Evolutionary conservation across 2,888 invertebrate species (phyloP), one percentile per base, ranked within the genome.

Genomic region (Apodemia hepburni): DNA sequence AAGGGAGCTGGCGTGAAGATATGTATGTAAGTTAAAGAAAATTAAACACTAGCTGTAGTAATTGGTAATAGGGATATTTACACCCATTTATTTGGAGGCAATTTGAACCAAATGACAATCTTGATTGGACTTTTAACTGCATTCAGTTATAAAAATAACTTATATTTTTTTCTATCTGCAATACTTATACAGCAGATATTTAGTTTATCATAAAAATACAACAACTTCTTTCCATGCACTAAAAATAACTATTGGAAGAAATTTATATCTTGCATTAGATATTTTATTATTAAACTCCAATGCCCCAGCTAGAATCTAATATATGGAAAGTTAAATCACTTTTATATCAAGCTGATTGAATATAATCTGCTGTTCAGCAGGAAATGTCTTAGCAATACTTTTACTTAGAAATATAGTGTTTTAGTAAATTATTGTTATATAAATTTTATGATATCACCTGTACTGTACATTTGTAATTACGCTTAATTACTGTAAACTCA

Each of bases 21-120:
- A n/a, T n/a, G n/a, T n/a, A n/a, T n/a, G n/a, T n/a, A n/a, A n/a
- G n/a, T n/a, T n/a, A n/a, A n/a, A n/a, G n/a, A n/a, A 22, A 15
- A 60, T 74, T 69, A 69, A 38, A 54, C 4, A 49, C 49, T 59
- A 15, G 17, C 38, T 27, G 38, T 27, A 11, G 35, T 8, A 33
- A 33, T 33, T 33, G 33, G 33, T 33, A 33, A 7, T 33, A 33
- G 33, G 5, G 7, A 33, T 33, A 33, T 33, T 33, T 33, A 33
- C 33, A 33, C 33, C 33, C 33, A 7, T 33, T 5, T 5, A 11
- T 11, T 38, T 38, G 38, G 11, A 38, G 38, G 38, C 38, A 38
- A 33, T 33, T 6, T 33, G 33, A 33, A 33, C 33, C 33, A 33
- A 9, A 33, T 9, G 33, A 33, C 33, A 7, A 8, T 33, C 29